A percentile compares a stretch with the other conserved stretches of the same genome.
Evolutionary conservation across 2,888 invertebrate genomes (phyloP).

Genomic region (Rhimphoctona megacephalus): DNA sequence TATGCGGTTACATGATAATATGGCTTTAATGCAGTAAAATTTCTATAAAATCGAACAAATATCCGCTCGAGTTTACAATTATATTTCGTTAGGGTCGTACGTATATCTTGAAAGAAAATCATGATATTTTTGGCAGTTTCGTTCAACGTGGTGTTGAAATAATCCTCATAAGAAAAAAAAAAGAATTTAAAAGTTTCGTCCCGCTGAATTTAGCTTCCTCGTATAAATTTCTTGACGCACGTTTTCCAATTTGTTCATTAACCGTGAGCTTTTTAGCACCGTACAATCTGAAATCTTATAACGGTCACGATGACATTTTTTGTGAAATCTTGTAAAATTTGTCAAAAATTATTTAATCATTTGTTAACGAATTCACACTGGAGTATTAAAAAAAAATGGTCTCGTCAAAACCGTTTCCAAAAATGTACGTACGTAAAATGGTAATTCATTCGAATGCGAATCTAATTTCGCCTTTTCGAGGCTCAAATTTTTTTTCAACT

Average conservation of each 20-base stretch:
- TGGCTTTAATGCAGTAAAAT: constrained; percentile 42
- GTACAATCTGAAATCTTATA: neutral
- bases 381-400: neutral
- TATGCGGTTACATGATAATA: constrained; percentile 23
- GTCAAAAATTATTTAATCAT: neutral
- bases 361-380: neutral
- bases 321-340: constrained; percentile 25
- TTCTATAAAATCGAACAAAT: constrained; percentile 54
- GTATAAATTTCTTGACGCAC: neutral
- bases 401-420: neutral
- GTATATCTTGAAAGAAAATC: constrained; percentile 7
- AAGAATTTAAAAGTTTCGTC: neutral
- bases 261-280: neutral
- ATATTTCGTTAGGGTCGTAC: constrained; percentile 26
- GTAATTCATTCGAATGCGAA: neutral
- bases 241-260: neutral
- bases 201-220: neutral
- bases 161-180: neutral
- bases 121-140: constrained; percentile 49
- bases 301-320: neutral
- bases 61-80: constrained; percentile 23
- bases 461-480: neutral
- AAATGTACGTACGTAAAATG: neutral
- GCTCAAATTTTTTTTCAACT: neutral
- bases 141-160: neutral